Evolutionary conservation across 2,797 vertebrate genomes (phyloP).

Genomic region (Centropyge bicolor): DNA sequence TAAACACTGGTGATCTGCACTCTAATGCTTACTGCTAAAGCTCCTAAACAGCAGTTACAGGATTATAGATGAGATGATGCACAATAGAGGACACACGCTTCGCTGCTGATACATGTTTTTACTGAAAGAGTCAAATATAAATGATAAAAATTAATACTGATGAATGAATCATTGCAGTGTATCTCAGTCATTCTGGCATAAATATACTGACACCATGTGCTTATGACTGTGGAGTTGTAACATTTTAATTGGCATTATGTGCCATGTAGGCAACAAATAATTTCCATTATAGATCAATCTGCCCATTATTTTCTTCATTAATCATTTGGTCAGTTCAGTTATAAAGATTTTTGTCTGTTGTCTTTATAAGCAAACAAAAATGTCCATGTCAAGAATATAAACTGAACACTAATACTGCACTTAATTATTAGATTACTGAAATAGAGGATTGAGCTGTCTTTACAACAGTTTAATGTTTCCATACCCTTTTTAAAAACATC

Average conservation of each 20-base stretch:
- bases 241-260: neutral
- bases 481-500: neutral
- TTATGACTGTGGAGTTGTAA: constrained; percentile 15
- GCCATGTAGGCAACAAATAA: neutral
- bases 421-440: neutral
- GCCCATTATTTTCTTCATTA: no score
- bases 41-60: constrained; percentile 55
- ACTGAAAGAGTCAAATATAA: constrained; percentile 15
- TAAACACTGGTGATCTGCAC: constrained; percentile 54
- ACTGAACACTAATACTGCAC: constrained; percentile 5
- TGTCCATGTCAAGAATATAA: neutral
- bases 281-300: no score
- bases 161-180: constrained; percentile 12
- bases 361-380: no score
- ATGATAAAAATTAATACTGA: constrained; percentile 13
- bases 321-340: no score
- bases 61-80: constrained; percentile 49
- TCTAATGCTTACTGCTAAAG: constrained; percentile 44
- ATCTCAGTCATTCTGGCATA: constrained; percentile 26
- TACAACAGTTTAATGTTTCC: neutral
- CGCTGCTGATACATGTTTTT: constrained; percentile 20
- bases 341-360: no score
- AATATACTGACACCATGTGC: neutral
- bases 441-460: neutral
- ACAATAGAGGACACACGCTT: constrained; percentile 31